These are phyloP conservation scores for Craniophora ligustri DNA, from an alignment of 2,888 invertebrate genomes.

Conservation along the genomic window DNA sequence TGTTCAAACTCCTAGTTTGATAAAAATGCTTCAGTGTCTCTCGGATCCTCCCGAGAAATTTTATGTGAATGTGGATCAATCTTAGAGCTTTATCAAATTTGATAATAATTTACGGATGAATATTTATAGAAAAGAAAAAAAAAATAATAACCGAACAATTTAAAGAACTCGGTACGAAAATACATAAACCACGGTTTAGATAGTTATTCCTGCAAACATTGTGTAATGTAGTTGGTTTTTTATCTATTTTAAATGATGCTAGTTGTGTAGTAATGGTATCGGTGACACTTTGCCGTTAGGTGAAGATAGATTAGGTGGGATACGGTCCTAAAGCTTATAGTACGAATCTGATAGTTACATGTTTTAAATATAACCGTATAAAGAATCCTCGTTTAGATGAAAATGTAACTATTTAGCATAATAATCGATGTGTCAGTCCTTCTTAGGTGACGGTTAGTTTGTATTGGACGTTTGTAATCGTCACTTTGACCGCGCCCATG, in stretches of 20 bases:
- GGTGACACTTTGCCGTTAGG: slow-evolving; percentile 69
- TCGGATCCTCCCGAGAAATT: slow-evolving; percentile 62
- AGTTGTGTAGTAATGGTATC: slow-evolving; percentile 74
- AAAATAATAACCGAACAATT: slow-evolving; percentile 62
- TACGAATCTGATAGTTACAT: slow-evolving; percentile 78
- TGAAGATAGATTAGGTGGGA: slow-evolving; percentile 71
- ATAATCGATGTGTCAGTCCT: slow-evolving; percentile 75
- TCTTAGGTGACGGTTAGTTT: slow-evolving; percentile 56
- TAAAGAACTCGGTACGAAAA: slow-evolving; percentile 65
- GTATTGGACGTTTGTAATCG: slow-evolving; percentile 60
- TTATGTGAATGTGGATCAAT: slow-evolving; percentile 87
- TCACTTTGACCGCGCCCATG: slow-evolving; percentile 50
- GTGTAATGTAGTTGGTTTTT: slow-evolving; percentile 78
- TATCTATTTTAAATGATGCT: slow-evolving; percentile 85
- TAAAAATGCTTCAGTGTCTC: slow-evolving; percentile 60
- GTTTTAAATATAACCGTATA: slow-evolving; percentile 71
- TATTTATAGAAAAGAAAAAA: slow-evolving; percentile 80
- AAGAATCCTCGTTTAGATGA: slow-evolving; percentile 78
- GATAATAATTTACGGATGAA: slow-evolving; percentile 87
- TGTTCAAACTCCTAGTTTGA: slow-evolving; percentile 24
- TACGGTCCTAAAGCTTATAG: slow-evolving; percentile 83
- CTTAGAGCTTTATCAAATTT: slow-evolving; percentile 89
- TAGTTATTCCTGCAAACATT: slow-evolving; percentile 78
- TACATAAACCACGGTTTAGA: slow-evolving; percentile 78
- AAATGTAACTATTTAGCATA: slow-evolving; percentile 75